Evolutionary conservation across 2,888 invertebrate genomes (phyloP).

Genomic region (Hedychridium roseum): DNA sequence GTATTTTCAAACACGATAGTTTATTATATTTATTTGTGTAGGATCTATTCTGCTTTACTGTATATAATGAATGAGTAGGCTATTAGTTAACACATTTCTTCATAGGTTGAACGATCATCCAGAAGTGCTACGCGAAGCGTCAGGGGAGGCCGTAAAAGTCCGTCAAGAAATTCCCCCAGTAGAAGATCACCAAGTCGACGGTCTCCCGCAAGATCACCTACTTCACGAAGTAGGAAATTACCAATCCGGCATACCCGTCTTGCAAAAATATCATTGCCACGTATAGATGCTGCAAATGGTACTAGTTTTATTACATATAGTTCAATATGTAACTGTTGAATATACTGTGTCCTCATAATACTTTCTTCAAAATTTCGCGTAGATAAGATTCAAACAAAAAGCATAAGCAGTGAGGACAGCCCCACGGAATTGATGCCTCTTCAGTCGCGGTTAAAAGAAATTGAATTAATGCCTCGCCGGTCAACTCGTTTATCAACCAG

Average conservation of each 20-base stretch:
- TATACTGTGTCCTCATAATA: not conserved
- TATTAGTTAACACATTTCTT: constrained; percentile 8
- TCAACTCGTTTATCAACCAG: constrained; percentile 50
- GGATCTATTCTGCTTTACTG: not conserved
- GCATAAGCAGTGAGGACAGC: constrained; percentile 20
- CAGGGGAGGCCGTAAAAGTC: constrained; percentile 40
- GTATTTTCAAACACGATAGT: not conserved
- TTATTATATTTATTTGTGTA: constrained; percentile 7
- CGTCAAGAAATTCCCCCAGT: constrained; percentile 42
- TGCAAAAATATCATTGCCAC: constrained; percentile 45
- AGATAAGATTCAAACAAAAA: not conserved
- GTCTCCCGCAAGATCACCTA: constrained; percentile 36
- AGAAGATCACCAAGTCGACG: constrained; percentile 39
- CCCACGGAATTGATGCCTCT: constrained; percentile 41
- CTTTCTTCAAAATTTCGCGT: not conserved
- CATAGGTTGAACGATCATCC: constrained; percentile 45
- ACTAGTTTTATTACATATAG: not conserved
- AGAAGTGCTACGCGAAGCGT: constrained; percentile 43
- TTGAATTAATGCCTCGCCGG: constrained; percentile 42
- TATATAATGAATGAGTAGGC: not conserved
- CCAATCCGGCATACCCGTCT: constrained; percentile 36
- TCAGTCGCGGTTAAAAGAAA: constrained; percentile 45
- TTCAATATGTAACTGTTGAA: not conserved
- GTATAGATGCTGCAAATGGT: constrained; percentile 44
- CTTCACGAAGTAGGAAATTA: constrained; percentile 31